Base-by-base conservation (phyloP, 2,888 invertebrate genomes). In the Melinaea menophilus region DNA sequence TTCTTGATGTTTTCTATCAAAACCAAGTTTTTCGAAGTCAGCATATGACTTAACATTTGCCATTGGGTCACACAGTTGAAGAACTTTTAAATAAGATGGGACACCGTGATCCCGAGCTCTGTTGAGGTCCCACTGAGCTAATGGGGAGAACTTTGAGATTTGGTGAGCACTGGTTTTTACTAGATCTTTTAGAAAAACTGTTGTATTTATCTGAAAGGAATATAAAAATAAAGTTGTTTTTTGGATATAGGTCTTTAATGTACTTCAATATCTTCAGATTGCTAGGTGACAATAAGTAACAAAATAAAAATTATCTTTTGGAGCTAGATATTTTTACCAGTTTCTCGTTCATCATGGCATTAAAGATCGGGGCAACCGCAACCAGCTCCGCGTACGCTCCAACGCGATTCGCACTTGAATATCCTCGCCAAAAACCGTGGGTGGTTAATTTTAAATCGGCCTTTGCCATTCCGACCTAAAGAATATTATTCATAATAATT, bases 81-180 rank as follows among this genome's bases (percentile, higher is more conserved):
- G 75, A 61, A 94, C 95, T 22, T 93, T 88, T 0, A 93, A 81
- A 77, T 97, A 97, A 0, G 95, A 91, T 0, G 96, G 92, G 3
- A 97, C 88, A 0, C 97, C 97, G 73, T 97, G 97, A 80, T 97
- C 97, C 35, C 97, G 92, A 1, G 93, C 81, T 33, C 92, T 87
- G 71, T 88, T 85, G 72, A 92, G 85, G 64, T 91, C 91, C 79
- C 90, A 90, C 59, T 85, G 85, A 1, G 82, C 80, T n/a, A 91
- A 85, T 3, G 81, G 84, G 0, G 90, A 80, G 77, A 94, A 92
- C 61, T 92, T 86, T 56, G 93, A 93, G 0, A 94, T 92, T 41
- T 86, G 88, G 71, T 92, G 92, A 0, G 95, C 95, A 3, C 94
- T 92, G 0, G 93, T 92, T 9, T 90, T 91, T 3, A 95, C 88